phyloP scores from a whole-genome alignment of 2,797 vertebrate genomes.

The Champsocephalus esox region DNA sequence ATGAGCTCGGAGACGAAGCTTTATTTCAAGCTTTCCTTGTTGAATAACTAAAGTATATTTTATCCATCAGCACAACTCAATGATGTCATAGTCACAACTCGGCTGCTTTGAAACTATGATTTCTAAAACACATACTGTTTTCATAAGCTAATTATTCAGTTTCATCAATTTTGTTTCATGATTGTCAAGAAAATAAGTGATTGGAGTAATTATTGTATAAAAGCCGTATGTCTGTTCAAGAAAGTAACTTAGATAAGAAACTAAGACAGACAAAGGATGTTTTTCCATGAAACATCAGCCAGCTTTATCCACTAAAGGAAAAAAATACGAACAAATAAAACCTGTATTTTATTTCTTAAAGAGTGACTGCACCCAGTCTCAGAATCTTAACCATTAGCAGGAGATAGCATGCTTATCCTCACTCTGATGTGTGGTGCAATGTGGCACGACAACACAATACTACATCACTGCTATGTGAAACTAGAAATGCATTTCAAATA shows the following conservation, averaged over 20 bases:
- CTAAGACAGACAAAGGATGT: too few species aligned
- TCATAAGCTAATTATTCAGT: background rate
- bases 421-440: background rate
- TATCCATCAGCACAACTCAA: constrained; percentile 1
- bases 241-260: too few species aligned
- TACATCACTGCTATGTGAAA: background rate
- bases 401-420: background rate
- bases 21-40: background rate
- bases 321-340: background rate
- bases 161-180: background rate
- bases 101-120: constrained; percentile 1
- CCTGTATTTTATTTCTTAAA: background rate
- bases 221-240: too few species aligned
- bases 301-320: background rate
- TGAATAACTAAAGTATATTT: background rate
- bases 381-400: background rate
- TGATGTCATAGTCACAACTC: background rate
- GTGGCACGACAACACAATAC: background rate
- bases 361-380: background rate
- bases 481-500: background rate
- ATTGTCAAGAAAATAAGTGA: background rate
- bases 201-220: background rate
- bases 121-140: background rate
- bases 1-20: background rate
- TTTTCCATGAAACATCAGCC: background rate